A percentile compares a stretch with the other conserved stretches of the same genome.
These are phyloP conservation scores for Drosophila littoralis DNA, from an alignment of 1,140 invertebrate genomes.

Conservation along the genomic window DNA sequence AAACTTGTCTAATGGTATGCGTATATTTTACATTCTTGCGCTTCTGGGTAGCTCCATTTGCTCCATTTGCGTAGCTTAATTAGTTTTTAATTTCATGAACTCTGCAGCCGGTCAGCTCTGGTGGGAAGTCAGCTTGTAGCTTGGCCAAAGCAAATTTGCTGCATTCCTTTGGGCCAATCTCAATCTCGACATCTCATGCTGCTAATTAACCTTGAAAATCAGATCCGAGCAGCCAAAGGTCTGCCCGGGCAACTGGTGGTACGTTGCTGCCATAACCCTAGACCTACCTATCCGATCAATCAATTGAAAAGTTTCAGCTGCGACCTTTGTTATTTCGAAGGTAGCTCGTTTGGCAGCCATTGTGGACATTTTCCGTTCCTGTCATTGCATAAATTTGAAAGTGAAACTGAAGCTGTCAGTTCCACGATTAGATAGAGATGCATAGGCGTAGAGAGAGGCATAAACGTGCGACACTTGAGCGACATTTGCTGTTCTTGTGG, in stretches of 20 bases:
- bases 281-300: conserved; percentile 55
- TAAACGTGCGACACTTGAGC: conserved; percentile 44
- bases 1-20: not conserved
- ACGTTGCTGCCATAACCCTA: not conserved
- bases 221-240: conserved; percentile 16
- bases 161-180: conserved; percentile 24
- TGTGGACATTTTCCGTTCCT: conserved; percentile 59
- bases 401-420: conserved; percentile 47
- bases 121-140: not conserved
- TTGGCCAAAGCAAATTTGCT: conserved; percentile 22
- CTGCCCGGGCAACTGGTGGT: not conserved
- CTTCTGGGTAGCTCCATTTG: conserved; percentile 8
- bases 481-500: conserved; percentile 35
- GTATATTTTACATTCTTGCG: conserved; percentile 30
- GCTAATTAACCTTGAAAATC: conserved; percentile 67
- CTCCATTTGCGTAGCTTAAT: conserved; percentile 46
- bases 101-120: conserved; percentile 1
- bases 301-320: conserved; percentile 69
- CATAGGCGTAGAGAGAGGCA: conserved; percentile 4
- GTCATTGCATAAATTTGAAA: conserved; percentile 60
- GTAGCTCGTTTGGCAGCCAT: conserved; percentile 30
- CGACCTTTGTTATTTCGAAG: conserved; percentile 68
- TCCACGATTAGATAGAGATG: conserved; percentile 35
- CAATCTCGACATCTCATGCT: not conserved
- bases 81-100: conserved; percentile 49